Evolutionary conservation across 1,140 invertebrate species (phyloP).

Genomic region (Coenobita brevimanus): DNA sequence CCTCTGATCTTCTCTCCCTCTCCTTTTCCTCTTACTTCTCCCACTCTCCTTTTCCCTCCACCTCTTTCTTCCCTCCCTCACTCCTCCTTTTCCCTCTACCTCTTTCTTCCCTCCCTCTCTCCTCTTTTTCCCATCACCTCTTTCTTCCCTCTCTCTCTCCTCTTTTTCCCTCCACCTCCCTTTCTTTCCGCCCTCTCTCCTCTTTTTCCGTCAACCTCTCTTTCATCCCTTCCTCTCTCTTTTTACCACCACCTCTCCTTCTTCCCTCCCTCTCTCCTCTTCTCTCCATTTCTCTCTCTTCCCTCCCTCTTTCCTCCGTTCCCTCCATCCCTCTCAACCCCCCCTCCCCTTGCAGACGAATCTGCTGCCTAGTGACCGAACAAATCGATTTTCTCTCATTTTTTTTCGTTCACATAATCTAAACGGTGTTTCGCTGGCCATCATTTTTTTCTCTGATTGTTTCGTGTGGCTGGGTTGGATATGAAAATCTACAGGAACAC

Average conservation of each 20-base stretch:
- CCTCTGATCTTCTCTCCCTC: too few relatives aligned
- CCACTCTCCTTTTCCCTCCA: too few relatives aligned
- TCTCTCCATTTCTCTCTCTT: neutral
- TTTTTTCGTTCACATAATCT: too few relatives aligned
- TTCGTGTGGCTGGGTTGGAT: neutral
- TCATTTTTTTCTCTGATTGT: conserved; percentile 18
- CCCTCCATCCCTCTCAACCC: too few relatives aligned
- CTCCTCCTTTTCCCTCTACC: too few relatives aligned
- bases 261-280: neutral
- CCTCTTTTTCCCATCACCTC: too few relatives aligned
- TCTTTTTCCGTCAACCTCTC: neutral
- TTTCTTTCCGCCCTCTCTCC: neutral
- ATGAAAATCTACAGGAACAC: too few relatives aligned
- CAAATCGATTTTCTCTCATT: conserved; percentile 48
- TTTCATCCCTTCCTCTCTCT: neutral
- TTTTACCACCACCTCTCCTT: neutral
- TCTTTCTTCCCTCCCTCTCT: too few relatives aligned
- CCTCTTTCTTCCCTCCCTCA: too few relatives aligned
- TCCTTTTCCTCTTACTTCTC: too few relatives aligned
- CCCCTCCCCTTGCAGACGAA: conserved; percentile 17
- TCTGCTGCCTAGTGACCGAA: conserved; percentile 44
- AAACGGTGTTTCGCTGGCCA: conserved; percentile 30
- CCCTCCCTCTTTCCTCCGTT: too few relatives aligned
- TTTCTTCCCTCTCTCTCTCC: neutral
- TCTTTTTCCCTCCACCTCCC: neutral